Base-by-base conservation (phyloP, 1,140 invertebrate genomes). In the Parapsyche elsis region DNA sequence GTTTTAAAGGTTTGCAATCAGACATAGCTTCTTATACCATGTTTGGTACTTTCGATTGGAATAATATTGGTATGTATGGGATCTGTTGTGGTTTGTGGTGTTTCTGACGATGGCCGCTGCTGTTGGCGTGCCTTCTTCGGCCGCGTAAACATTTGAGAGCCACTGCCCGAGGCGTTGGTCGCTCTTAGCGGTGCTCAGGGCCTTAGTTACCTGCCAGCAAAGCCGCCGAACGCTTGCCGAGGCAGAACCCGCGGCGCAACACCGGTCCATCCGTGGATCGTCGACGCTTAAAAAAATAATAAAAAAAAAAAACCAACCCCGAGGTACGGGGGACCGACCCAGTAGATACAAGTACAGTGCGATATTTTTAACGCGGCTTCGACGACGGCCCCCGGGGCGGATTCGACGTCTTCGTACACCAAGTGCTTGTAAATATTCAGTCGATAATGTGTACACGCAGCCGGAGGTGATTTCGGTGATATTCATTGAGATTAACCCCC, bases 171-270 rank as follows among this genome's bases (percentile, higher is more conserved):
- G 75, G 75, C 75, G 53, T 45, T 77, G 75, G 21, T 77, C 46
- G 75, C 75, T 77, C 46, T 61, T 59, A 77, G 75, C 75, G 75
- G 75, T 30, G 75, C 75, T 77, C 75, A 64, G 75, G 75, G 75
- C 75, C 75, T 77, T 77, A 77, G 75, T 77, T 53, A 77, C 75
- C 75, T 77, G 75, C 75, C 53, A 77, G 75, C 75, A 59, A 77
- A 23, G 16, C 75, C 44, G 75, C 75, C 21, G 75, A 64, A 30
- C 75, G 75, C 75, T 77, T 77, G 75, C 75, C 75, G 75, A 59
- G 49, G 71, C 71, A 77, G 75, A 38, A 57, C 75, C 23, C 75
- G 75, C 75, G 75, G 45, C 38, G 23, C 16, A 16, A 14, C 49
- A 14, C 49, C 49, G 30, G 30, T 38, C 30, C 30, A 1, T 38